Base-by-base conservation (phyloP, 2,113 vertebrate species). In the Pycnonotus jocosus region DNA sequence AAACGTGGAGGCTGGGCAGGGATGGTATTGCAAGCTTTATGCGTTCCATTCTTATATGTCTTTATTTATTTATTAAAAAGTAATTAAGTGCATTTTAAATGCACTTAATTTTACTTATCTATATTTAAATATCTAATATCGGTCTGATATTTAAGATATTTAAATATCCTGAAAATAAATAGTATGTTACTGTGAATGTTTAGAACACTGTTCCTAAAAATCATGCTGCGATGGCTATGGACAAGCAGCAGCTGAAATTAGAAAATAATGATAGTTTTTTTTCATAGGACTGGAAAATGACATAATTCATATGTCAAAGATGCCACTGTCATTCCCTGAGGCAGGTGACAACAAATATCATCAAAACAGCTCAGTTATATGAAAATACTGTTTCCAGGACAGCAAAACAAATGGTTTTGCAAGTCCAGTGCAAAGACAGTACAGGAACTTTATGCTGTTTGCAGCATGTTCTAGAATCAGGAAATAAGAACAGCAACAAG, bases 171-270 rank as follows among this genome's bases (percentile, higher is more conserved):
- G 44, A 21, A 84, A 57, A 54, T 35, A 25, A 4, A 40, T 2
- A 79, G 38, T 37, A 53, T 48, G 9, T 37, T 65, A 35, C 31
- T 21, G 48, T 21, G 31, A 22, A 31, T 85, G 40, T 68, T 81
- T 31, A 60, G 23, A 54, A 58, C 1, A 8, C 2, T 25, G 33
- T 10, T 82, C 45, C 60, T 24, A 78, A 80, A 82, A 77, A 83
- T 18, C 5, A 1, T 11, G 11, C 30, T 37, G 12, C 1, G 0
- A 27, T 40, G 33, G 30, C 35, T 58, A 19, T 23, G 51, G 56
- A 25, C n/a, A 94, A 71, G 25, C 37, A 88, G 47, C n/a, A 86
- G 73, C 27, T 86, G 84, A 86, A 81, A 95, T 85, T 33, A 95
- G 77, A 73, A 94, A 91, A 62, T 73, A 84, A 84, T 86, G 6